Conservation (phyloP, 2,888 invertebrate species). For the Drymonia ruficornis region DNA sequence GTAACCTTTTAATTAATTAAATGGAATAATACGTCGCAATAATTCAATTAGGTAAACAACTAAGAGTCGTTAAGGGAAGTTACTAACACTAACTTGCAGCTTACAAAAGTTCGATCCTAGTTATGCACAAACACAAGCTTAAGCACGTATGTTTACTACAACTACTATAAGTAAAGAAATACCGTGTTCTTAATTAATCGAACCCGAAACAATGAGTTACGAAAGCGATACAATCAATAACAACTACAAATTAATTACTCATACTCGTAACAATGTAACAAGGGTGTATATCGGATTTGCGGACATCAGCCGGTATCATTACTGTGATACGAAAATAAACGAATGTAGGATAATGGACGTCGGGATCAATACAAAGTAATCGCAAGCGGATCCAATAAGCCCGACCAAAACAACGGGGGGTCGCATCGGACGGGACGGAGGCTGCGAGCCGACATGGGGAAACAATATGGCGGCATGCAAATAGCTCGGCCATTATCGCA, state of each 20-base stretch:
- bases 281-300: constrained; percentile 62
- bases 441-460: constrained; percentile 74
- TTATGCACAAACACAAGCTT: constrained; percentile 31
- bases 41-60: constrained; percentile 61
- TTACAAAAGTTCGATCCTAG: constrained; percentile 26
- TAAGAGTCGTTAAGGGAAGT: constrained; percentile 52
- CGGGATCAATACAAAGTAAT: constrained; percentile 84
- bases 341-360: constrained; percentile 82
- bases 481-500: constrained; percentile 84
- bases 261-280: constrained; percentile 51
- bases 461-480: constrained; percentile 85
- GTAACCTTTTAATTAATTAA: constrained; percentile 59
- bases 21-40: constrained; percentile 64
- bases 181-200: constrained; percentile 6
- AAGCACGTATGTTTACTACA: constrained; percentile 23
- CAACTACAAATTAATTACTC: constrained; percentile 37
- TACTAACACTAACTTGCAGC: constrained; percentile 30
- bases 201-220: constrained; percentile 9
- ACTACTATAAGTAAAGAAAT: no score
- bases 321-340: constrained; percentile 79
- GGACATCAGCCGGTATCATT: constrained; percentile 74
- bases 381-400: constrained; percentile 83
- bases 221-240: constrained; percentile 31
- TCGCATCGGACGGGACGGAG: constrained; percentile 69
- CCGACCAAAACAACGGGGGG: constrained; percentile 80